Base-by-base conservation (phyloP, 2,797 vertebrate genomes). In the Takifugu ocellatus region DNA sequence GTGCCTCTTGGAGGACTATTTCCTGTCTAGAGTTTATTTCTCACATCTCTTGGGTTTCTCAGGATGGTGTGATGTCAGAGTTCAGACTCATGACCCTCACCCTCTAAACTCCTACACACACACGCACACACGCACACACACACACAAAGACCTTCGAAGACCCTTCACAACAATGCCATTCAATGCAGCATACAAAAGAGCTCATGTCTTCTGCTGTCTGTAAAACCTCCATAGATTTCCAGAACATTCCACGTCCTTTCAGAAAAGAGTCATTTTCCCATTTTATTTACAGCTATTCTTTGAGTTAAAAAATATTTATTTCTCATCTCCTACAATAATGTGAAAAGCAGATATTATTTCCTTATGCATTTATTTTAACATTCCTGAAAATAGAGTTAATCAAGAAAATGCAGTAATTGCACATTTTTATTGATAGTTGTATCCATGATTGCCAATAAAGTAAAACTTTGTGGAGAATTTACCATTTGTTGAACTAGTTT, bases 221-320 rank as follows among this genome's bases (percentile, higher is more conserved):
- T 51, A 59, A 60, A 51, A 75, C 16, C n/a, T 57, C 42, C 25
- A 50, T 6, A 54, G 43, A 61, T 61, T 72, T 63, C 74, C 9
- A 63, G 66, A 82, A 82, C 74, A 84, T 83, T 82, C 77, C 75
- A 44, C 63, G 64, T 49, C 72, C 59, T 33, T 21, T 59, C 61
- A 70, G 50, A 54, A 29, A 56, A 66, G 72, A 80, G 60, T 74
- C 78, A 81, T 67, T 72, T 71, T 72, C 76, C 62, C 63, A 81
- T 64, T 56, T 71, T 51, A 75, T 84, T 74, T 82, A 74, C 77
- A 74, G 72, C 74, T 63, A 63, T 53, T 3, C 71, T 48, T 48
- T 9, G 66, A 78, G 54, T 82, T 81, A 85, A 76, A 69, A 61
- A 16, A 12, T 8, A 49, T 24, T 66, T 87, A 46, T 85, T 56